Conservation (phyloP, 2,113 vertebrate genomes). For the Corvus moneduloides region DNA sequence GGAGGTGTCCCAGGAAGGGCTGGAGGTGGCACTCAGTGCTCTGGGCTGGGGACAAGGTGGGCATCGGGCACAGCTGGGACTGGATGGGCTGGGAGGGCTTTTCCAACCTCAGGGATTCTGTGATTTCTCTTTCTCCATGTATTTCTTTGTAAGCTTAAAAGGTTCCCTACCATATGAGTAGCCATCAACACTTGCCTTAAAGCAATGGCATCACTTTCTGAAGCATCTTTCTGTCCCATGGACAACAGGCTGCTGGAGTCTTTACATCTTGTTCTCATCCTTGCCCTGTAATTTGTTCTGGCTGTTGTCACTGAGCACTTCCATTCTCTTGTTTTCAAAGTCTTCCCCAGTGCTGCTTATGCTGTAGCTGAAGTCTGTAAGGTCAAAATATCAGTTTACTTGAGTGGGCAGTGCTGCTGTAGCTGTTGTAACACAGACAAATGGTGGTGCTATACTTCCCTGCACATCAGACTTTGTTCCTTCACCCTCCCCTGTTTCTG, state of each 20-base stretch:
- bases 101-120: fast-evolving
- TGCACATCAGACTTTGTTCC: not conserved
- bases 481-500: not conserved
- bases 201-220: not conserved
- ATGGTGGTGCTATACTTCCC: not conserved
- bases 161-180: not conserved
- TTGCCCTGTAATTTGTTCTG: not conserved
- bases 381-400: not conserved
- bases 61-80: fast-evolving
- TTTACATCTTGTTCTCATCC: not conserved
- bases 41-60: not conserved
- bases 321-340: not conserved
- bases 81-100: not conserved
- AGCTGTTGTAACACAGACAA: not conserved
- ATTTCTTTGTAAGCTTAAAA: not conserved
- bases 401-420: not conserved
- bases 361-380: not conserved
- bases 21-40: not conserved
- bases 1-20: not conserved
- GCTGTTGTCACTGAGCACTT: not conserved
- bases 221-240: not conserved
- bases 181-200: not conserved
- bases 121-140: not conserved
- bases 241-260: not conserved
- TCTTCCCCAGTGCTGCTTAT: not conserved